A percentile compares a stretch with the other conserved stretches of the same genome.
phyloP scores from a whole-genome alignment of 1,140 invertebrate genomes.

The Drosophila grimshawi region DNA sequence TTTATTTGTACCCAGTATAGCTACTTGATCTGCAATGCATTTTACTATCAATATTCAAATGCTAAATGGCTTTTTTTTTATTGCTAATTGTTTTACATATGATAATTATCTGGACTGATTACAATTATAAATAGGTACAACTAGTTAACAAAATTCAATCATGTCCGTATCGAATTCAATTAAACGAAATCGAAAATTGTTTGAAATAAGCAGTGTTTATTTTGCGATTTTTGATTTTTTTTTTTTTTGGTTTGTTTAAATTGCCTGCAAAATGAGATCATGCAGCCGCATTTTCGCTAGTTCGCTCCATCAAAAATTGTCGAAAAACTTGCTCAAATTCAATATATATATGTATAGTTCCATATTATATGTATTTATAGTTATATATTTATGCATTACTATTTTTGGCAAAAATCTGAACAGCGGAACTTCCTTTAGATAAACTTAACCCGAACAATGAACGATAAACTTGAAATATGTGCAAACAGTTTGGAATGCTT shows the following conservation, averaged over 20 bases:
- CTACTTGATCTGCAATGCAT: too few species aligned
- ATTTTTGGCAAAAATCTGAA: too few species aligned
- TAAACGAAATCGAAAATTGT: constrained; percentile 27
- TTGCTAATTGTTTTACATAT: not conserved
- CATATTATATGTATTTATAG: not conserved
- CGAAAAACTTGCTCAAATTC: constrained; percentile 17
- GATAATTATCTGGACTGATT: too few species aligned
- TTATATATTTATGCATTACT: not conserved
- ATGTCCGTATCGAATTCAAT: not conserved
- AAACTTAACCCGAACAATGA: not conserved
- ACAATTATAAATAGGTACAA: constrained; percentile 16
- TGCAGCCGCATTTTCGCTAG: constrained; percentile 4
- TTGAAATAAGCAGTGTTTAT: constrained; percentile 37
- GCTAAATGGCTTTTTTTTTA: not conserved
- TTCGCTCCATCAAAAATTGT: constrained; percentile 19
- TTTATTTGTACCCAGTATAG: too few species aligned
- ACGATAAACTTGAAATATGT: constrained; percentile 3
- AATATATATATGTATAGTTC: not conserved
- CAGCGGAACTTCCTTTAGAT: constrained; percentile 21
- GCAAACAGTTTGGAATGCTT: not conserved
- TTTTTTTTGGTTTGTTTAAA: constrained; percentile 27
- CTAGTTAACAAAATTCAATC: constrained; percentile 1
- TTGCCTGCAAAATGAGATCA: constrained; percentile 46
- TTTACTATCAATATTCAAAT: too few species aligned
- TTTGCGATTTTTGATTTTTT: constrained; percentile 14